Evolutionary conservation across 2,888 invertebrate genomes (phyloP), one percentile per base, ranked within the genome.

Genomic region (Tiliacea citrago): DNA sequence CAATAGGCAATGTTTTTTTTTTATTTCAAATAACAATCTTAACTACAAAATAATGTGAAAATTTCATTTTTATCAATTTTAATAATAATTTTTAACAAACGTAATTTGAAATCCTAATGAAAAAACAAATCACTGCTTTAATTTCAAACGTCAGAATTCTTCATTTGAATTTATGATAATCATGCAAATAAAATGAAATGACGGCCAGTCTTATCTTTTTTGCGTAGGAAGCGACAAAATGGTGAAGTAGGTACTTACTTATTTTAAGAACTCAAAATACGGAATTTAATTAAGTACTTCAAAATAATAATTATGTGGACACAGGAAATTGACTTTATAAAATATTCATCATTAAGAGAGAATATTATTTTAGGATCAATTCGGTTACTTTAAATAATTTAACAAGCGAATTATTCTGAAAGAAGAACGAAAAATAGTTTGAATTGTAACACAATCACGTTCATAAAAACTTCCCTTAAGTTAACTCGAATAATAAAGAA

Each of bases 241-340:
- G 16, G 9, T 47, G 9, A 57, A 73, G 8, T 51, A 21, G 29
- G 29, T 29, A 29, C 47, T 13, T 29, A 29, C 47, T 13, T 29
- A 67, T 55, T 55, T 73, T 39, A 61, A 39, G 24, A 67, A 18
- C 49, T 29, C 18, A 61, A 61, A 62, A 69, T 62, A 35, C 24
- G 29, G 8, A 79, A 79, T 79, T 39, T n/a, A 79, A 79, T 77
- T 61, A 77, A 10, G 24, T 58, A 49, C 49, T 39, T 61, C 60
- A 72, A 60, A 60, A 65, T 61, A 77, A 57, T 73, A 57, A 68
- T 69, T 55, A 70, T 12, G 12, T 21, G 10, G 12, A 55, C 49
- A 69, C 66, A 66, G 73, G 73, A 79, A 78, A 57, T 79, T 57
- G 45, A 45, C 24, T 61, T 66, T 18, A 45, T 61, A 66, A 79